Evolutionary conservation across 2,113 vertebrate species (phyloP).

Genomic region (Muntiacus muntjak): DNA sequence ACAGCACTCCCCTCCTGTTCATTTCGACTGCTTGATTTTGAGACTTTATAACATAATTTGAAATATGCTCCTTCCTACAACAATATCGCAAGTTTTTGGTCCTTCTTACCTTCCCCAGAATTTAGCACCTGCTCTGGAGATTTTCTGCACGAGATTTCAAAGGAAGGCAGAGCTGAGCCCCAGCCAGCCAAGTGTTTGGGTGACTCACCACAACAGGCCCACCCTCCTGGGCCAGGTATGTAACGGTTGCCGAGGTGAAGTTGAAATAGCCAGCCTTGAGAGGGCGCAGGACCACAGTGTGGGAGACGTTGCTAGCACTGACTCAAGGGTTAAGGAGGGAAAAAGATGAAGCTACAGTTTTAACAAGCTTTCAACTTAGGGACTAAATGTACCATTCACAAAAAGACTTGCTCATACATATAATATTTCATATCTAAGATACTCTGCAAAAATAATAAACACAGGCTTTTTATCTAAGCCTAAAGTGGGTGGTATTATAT

Average conservation of each 20-base stretch:
- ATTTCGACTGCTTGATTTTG: neutral
- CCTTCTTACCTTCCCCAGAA: neutral
- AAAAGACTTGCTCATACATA: neutral
- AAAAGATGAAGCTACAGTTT: neutral
- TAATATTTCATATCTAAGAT: neutral
- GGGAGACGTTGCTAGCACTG: slow-evolving; percentile 95
- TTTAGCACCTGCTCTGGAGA: neutral
- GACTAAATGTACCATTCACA: neutral
- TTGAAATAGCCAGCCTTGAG: slow-evolving; percentile 97
- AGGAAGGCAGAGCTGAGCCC: neutral
- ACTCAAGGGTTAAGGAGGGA: slow-evolving; percentile 71
- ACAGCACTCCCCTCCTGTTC: accelerated
- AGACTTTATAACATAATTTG: neutral
- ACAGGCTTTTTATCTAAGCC: neutral
- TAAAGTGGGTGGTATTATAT: neutral
- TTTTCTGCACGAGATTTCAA: neutral
- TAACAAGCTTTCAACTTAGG: neutral
- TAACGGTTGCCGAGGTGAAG: slow-evolving; percentile 95
- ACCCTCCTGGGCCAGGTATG: slow-evolving; percentile 93
- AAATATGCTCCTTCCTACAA: neutral
- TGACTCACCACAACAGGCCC: slow-evolving; percentile 91
- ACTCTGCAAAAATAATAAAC: neutral
- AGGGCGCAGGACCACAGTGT: slow-evolving; percentile 94
- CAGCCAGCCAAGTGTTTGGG: neutral
- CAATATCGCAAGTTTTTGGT: neutral